phyloP scores from a whole-genome alignment of 2,888 invertebrate genomes.

The Euclidia mi region DNA sequence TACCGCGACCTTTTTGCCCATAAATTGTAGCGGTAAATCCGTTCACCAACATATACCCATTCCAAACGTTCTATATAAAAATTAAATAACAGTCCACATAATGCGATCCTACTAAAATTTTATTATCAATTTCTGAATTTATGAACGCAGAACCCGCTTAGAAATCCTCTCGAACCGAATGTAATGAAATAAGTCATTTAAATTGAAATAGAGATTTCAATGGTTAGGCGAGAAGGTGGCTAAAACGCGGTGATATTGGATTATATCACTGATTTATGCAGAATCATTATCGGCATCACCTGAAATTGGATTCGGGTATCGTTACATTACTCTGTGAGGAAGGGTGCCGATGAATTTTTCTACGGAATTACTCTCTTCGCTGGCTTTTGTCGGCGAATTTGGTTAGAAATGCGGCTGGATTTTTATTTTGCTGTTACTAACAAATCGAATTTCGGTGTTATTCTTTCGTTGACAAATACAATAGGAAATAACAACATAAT shows the following conservation, averaged over 20 bases:
- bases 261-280: constrained; percentile 89
- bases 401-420: neutral
- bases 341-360: constrained; percentile 26
- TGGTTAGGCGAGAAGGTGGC: constrained; percentile 78
- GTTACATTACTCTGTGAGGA: constrained; percentile 68
- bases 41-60: constrained; percentile 23
- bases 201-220: constrained; percentile 88
- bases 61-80: constrained; percentile 53
- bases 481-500: too few relatives aligned
- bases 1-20: constrained; percentile 12
- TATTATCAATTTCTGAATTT: constrained; percentile 87
- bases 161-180: constrained; percentile 69
- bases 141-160: constrained; percentile 73
- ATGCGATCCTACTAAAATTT: constrained; percentile 80
- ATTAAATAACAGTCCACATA: constrained; percentile 73
- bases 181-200: constrained; percentile 89
- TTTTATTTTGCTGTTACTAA: neutral
- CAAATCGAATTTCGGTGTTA: too few relatives aligned
- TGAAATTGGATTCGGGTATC: constrained; percentile 84
- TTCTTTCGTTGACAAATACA: too few relatives aligned
- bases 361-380: constrained; percentile 12
- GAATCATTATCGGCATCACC: constrained; percentile 87
- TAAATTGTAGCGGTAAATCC: constrained; percentile 15
- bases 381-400: constrained; percentile 10
- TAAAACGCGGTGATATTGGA: constrained; percentile 87